Conservation (phyloP, 2,797 vertebrate species). For the Poecilia picta region DNA sequence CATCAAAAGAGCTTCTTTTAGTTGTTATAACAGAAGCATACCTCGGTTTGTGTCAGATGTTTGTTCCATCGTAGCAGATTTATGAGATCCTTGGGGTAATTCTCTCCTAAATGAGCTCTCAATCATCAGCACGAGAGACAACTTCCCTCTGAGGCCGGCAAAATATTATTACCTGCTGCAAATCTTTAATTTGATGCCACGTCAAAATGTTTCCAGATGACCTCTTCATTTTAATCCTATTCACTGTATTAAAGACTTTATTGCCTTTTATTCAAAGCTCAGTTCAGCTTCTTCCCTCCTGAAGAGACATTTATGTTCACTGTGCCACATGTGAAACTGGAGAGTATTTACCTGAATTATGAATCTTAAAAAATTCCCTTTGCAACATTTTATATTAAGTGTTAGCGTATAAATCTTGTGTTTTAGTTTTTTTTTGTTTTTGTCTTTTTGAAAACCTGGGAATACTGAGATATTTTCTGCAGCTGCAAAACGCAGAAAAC, state of each 20-base stretch:
- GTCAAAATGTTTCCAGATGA: conserved; percentile 74
- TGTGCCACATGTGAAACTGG: conserved; percentile 29
- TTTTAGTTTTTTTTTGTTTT: not conserved
- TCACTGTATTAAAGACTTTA: conserved; percentile 69
- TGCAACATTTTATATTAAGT: conserved; percentile 36
- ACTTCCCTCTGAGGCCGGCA: conserved; percentile 71
- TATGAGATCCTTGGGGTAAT: conserved; percentile 59
- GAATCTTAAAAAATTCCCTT: conserved; percentile 28
- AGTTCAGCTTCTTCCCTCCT: conserved; percentile 47
- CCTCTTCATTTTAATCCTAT: conserved; percentile 64
- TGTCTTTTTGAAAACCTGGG: conserved; percentile 16
- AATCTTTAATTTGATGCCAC: conserved; percentile 76
- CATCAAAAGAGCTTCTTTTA: conserved; percentile 66
- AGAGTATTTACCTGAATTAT: conserved; percentile 35
- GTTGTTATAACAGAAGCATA: conserved; percentile 35
- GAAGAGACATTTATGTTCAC: conserved; percentile 39
- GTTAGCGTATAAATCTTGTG: conserved; percentile 44
- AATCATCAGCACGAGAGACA: conserved; percentile 73
- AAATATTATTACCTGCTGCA: conserved; percentile 73
- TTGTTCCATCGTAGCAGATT: conserved; percentile 79
- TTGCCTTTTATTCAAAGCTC: conserved; percentile 69
- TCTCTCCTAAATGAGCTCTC: conserved; percentile 68
- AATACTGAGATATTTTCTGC: conserved; percentile 37
- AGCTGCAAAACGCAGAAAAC: conserved; percentile 65
- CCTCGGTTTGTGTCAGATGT: conserved; percentile 59